Evolutionary conservation across 2,113 vertebrate genomes (phyloP).

Genomic region (Mandrillus leucophaeus): DNA sequence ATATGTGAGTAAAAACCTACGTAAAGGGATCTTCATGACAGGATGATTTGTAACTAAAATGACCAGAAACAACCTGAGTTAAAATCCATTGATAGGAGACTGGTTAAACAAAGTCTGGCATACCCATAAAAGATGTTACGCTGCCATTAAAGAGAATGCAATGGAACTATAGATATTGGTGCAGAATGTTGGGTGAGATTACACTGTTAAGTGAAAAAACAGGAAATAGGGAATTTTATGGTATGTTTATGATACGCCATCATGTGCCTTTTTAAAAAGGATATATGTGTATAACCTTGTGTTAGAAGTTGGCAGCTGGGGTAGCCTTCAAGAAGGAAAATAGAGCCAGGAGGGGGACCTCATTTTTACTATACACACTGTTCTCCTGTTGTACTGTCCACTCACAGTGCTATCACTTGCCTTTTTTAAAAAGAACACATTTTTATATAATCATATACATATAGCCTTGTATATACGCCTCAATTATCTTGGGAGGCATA

Average conservation of each 20-base stretch:
- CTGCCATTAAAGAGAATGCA: background rate
- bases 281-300: background rate
- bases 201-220: background rate
- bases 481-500: background rate
- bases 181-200: background rate
- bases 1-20: background rate
- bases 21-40: constrained; percentile 23
- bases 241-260: background rate
- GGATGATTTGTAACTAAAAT: constrained; percentile 22
- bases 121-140: background rate
- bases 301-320: background rate
- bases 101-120: background rate
- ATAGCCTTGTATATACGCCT: background rate
- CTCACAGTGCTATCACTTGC: background rate
- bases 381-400: background rate
- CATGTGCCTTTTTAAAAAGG: background rate
- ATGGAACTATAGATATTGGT: background rate
- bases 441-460: background rate
- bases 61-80: constrained; percentile 5
- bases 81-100: background rate
- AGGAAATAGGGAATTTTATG: background rate
- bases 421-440: background rate
- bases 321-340: background rate
- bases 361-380: background rate
- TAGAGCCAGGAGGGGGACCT: background rate